These are phyloP conservation scores for Dipodomys spectabilis DNA, from an alignment of 2,113 vertebrate genomes.

Conservation along the genomic window DNA sequence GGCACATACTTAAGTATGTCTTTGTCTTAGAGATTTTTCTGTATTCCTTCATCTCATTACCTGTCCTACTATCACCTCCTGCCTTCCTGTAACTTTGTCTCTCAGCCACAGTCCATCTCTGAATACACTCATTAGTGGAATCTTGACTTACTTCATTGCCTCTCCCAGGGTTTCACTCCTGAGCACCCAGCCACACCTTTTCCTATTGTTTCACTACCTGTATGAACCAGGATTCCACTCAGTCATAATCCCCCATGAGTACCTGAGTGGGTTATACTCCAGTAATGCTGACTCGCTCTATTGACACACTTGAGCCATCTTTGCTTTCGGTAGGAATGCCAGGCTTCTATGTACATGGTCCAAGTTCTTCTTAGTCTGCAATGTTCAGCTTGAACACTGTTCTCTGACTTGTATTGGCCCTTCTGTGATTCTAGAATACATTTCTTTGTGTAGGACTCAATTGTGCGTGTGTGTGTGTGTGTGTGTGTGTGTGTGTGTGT, in stretches of 20 bases:
- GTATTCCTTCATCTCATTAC: too few species aligned
- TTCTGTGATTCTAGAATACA: neutral
- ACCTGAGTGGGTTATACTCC: fast-evolving
- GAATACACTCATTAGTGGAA: too few species aligned
- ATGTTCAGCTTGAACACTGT: neutral
- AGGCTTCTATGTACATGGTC: neutral
- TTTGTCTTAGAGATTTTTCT: too few species aligned
- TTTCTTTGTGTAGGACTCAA: neutral
- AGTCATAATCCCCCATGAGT: neutral
- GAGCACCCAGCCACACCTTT: neutral
- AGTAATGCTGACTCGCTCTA: neutral
- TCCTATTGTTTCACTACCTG: neutral
- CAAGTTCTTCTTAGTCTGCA: neutral
- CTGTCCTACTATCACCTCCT: neutral
- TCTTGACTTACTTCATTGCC: neutral
- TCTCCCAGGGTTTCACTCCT: neutral
- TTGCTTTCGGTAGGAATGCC: neutral
- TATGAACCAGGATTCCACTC: neutral
- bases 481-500: too few species aligned
- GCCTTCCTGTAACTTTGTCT: neutral
- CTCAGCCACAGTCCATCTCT: neutral
- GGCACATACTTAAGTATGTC: neutral
- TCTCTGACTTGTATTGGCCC: too few species aligned
- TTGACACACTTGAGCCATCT: neutral
- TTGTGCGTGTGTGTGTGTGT: too few species aligned